Evolutionary conservation across 64 coral and sea anemone species (phyloP).

Genomic region (Porites lutea): DNA sequence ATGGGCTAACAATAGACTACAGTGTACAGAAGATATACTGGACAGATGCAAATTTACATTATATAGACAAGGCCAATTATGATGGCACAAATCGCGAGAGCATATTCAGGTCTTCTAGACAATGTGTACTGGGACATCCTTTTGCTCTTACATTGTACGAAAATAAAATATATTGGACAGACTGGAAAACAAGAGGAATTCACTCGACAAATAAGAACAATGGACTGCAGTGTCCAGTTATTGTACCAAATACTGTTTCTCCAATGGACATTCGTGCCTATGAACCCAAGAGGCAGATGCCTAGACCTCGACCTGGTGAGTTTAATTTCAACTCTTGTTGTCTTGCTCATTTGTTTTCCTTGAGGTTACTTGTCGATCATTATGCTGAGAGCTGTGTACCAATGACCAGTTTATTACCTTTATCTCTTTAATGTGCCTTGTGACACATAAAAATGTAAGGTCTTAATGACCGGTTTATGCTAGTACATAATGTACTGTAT

Average conservation of each 20-base stretch:
- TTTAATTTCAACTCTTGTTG: not conserved
- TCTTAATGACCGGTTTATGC: too few species aligned
- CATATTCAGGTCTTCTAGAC: constrained; percentile 51
- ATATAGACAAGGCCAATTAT: constrained; percentile 77
- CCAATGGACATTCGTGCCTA: constrained; percentile 85
- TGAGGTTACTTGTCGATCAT: too few species aligned
- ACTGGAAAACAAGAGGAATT: constrained; percentile 80
- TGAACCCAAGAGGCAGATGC: constrained; percentile 51
- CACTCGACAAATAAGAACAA: constrained; percentile 81
- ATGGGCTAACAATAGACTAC: constrained; percentile 85
- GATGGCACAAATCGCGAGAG: constrained; percentile 64
- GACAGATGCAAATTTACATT: constrained; percentile 87
- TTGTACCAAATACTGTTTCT: constrained; percentile 56
- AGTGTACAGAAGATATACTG: constrained; percentile 76
- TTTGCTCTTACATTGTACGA: constrained; percentile 77
- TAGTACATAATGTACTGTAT: too few species aligned
- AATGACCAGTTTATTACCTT: too few species aligned
- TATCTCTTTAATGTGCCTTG: too few species aligned
- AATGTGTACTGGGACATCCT: constrained; percentile 67
- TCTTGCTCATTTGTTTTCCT: too few species aligned
- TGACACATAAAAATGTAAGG: too few species aligned
- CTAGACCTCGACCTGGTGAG: constrained; percentile 19
- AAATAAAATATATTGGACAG: constrained; percentile 88
- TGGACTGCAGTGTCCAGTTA: constrained; percentile 31
- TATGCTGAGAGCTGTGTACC: too few species aligned